phyloP scores from a whole-genome alignment of 2,888 invertebrate species.

The Acanthosepion pharaonis region DNA sequence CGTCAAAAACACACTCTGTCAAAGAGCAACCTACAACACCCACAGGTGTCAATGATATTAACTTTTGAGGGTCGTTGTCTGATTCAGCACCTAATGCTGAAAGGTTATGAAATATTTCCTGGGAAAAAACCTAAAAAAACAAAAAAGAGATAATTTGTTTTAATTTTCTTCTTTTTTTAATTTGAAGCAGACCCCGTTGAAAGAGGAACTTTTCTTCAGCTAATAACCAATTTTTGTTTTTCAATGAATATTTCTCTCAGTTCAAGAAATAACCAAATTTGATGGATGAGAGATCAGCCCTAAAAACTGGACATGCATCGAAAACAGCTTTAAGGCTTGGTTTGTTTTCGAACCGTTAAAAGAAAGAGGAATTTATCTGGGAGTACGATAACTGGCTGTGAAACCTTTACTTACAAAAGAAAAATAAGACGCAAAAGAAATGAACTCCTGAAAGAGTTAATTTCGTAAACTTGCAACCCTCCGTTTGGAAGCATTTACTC shows the following conservation, averaged over 20 bases:
- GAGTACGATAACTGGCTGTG: neutral
- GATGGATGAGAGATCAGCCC: neutral
- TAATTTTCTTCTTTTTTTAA: too few relatives aligned
- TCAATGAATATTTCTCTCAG: neutral
- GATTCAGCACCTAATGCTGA: neutral
- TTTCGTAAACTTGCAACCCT: neutral
- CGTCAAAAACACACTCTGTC: constrained; percentile 55
- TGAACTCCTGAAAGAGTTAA: too few relatives aligned
- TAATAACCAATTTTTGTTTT: neutral
- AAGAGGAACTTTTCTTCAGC: neutral
- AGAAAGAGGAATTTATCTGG: neutral
- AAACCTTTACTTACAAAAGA: neutral
- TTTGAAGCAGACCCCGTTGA: neutral
- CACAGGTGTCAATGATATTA: constrained; percentile 88
- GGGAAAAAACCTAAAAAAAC: too few relatives aligned
- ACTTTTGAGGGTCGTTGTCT: constrained; percentile 79
- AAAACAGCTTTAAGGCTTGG: neutral
- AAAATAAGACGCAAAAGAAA: neutral
- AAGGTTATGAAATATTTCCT: neutral
- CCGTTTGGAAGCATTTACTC: too few relatives aligned
- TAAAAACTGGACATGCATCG: neutral
- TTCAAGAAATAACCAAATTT: neutral
- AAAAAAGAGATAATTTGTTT: too few relatives aligned
- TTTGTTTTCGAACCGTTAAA: neutral
- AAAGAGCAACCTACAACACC: constrained; percentile 81